Conservation (phyloP, 2,888 invertebrate genomes). For the Brenthis hecate region DNA sequence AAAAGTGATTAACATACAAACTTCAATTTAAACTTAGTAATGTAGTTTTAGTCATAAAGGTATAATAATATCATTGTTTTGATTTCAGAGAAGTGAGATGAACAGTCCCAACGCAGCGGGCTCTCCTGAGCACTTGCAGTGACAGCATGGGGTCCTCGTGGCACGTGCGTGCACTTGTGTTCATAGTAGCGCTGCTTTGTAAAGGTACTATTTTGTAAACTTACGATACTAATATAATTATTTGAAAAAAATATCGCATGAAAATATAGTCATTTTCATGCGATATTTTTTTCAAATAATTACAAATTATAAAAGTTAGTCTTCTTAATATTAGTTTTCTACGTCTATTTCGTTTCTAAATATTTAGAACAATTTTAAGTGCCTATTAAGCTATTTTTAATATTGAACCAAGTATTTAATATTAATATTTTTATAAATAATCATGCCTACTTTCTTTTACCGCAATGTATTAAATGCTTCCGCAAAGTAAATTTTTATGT, state of each 20-base stretch:
- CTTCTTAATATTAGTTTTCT: no score
- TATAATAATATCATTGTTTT: constrained; percentile 1
- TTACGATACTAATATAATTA: background rate
- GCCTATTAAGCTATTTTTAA: no score
- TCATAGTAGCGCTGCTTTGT: constrained; percentile 57
- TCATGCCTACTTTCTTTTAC: no score
- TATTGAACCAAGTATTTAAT: no score
- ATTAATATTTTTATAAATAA: no score
- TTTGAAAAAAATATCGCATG: no score
- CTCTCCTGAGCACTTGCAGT: constrained; percentile 38
- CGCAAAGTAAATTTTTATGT: no score
- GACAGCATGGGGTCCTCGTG: constrained; percentile 51
- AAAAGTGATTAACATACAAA: background rate
- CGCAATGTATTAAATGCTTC: no score
- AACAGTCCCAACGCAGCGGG: constrained; percentile 31
- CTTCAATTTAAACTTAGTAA: background rate
- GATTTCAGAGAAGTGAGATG: constrained; percentile 46
- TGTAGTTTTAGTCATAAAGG: background rate
- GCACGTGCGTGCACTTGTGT: constrained; percentile 52
- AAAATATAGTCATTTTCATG: no score
- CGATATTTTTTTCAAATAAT: no score
- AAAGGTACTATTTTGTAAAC: constrained; percentile 50
- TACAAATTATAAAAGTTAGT: background rate
- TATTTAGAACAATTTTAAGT: no score
- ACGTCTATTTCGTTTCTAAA: no score